These are phyloP conservation scores for Hemibagrus wyckioides DNA, from an alignment of 2,113 vertebrate species.

Conservation along the genomic window DNA sequence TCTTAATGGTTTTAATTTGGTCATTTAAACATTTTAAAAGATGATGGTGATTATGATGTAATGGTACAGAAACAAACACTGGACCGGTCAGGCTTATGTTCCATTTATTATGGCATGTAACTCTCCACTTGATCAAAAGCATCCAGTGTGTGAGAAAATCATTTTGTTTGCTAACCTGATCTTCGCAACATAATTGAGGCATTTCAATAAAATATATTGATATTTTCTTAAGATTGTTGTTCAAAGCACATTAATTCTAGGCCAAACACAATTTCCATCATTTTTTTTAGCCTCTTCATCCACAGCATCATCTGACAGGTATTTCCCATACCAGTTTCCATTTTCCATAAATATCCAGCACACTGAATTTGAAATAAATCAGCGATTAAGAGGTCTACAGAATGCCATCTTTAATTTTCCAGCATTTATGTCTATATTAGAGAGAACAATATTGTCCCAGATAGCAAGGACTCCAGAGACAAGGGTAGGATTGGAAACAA, in stretches of 20 bases:
- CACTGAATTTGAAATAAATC: neutral
- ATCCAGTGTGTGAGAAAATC: too few relatives aligned
- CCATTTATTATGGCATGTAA: neutral
- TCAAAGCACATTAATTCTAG: neutral
- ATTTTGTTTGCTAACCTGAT: neutral
- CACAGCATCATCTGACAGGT: neutral
- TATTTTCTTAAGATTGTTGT: neutral
- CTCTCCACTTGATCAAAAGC: neutral
- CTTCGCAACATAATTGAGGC: neutral
- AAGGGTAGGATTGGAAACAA: slow-evolving; percentile 14
- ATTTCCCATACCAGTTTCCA: neutral
- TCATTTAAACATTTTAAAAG: neutral
- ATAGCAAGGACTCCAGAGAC: neutral
- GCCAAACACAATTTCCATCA: too few relatives aligned
- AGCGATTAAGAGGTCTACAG: neutral
- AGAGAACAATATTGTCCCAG: neutral
- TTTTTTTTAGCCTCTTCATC: neutral
- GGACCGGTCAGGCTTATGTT: neutral
- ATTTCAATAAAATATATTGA: neutral
- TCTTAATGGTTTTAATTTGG: neutral
- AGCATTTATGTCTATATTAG: slow-evolving; percentile 19
- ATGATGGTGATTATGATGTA: too few relatives aligned
- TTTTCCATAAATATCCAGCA: neutral
- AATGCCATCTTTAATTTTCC: slow-evolving; percentile 8
- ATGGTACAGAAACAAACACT: neutral